Evolutionary conservation across 2,797 vertebrate species (phyloP).

Genomic region (Chiropotes sagulatus): DNA sequence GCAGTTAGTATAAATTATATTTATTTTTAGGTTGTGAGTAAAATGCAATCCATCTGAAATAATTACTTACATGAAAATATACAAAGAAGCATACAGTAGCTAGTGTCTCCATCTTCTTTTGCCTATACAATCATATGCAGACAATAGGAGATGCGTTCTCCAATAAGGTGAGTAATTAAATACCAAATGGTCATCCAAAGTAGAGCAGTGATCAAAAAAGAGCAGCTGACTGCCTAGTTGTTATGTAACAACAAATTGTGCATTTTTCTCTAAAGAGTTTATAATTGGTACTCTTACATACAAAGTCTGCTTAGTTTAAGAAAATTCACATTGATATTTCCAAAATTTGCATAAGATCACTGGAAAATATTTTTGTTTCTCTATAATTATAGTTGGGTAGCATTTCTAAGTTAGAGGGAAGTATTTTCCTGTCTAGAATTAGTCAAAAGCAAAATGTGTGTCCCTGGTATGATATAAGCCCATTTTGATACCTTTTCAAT

Average conservation of each 20-base stretch:
- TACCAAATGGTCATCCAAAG: slow-evolving; percentile 21
- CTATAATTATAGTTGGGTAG: neutral
- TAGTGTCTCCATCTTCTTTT: neutral
- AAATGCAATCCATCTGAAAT: neutral
- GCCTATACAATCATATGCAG: slow-evolving; percentile 3
- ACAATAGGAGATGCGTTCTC: neutral
- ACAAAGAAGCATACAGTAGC: neutral
- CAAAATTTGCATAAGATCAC: neutral
- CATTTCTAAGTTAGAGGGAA: neutral
- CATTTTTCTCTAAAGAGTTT: neutral
- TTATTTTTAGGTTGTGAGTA: neutral
- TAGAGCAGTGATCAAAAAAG: neutral
- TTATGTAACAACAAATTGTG: neutral
- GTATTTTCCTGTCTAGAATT: neutral
- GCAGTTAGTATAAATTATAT: neutral
- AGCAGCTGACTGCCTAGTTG: neutral
- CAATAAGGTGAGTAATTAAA: slow-evolving; percentile 16
- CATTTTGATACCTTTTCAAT: neutral
- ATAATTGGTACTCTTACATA: neutral
- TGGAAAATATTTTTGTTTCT: neutral
- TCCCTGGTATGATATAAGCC: neutral
- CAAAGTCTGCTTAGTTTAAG: slow-evolving; percentile 20
- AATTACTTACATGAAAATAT: neutral
- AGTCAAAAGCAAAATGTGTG: neutral
- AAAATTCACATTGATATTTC: neutral